Percentiles rank a stretch among this genome's conserved stretches.
These are phyloP conservation scores for Diaprepes abbreviatus DNA, from an alignment of 2,888 invertebrate species.

Conservation along the genomic window DNA sequence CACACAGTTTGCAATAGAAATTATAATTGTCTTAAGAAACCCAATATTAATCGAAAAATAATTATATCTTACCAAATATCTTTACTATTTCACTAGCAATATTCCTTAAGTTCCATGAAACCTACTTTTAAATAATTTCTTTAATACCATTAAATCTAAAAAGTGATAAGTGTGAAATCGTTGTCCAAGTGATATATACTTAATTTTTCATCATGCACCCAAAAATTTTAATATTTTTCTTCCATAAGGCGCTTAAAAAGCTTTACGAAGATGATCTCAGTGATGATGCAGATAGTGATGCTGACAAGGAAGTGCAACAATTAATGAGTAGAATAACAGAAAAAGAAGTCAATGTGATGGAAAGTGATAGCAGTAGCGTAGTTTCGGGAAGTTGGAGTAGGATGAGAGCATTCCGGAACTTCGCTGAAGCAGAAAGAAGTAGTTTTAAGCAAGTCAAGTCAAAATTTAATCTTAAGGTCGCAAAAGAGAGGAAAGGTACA, in stretches of 20 bases:
- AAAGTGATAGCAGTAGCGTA: conserved; percentile 64
- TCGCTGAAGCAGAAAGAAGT: conserved; percentile 50
- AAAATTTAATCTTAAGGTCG: conserved; percentile 55
- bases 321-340: conserved; percentile 67
- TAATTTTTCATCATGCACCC: no score
- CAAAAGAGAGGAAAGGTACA: conserved; percentile 64
- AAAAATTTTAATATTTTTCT: no score
- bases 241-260: conserved; percentile 63
- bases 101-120: no score
- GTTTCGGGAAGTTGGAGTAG: conserved; percentile 73
- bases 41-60: no score
- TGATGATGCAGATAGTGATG: conserved; percentile 68
- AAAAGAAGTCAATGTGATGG: conserved; percentile 49
- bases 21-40: no score
- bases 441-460: conserved; percentile 55
- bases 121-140: neutral
- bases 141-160: no score
- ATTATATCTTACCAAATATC: neutral
- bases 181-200: conserved; percentile 33
- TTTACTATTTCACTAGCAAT: no score
- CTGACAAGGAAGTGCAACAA: conserved; percentile 75
- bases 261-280: conserved; percentile 68
- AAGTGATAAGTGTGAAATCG: no score
- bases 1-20: no score
- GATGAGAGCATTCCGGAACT: conserved; percentile 67